These are phyloP conservation scores for Trachymyrmex cornetzi DNA, from an alignment of 1,140 invertebrate species.

Conservation along the genomic window DNA sequence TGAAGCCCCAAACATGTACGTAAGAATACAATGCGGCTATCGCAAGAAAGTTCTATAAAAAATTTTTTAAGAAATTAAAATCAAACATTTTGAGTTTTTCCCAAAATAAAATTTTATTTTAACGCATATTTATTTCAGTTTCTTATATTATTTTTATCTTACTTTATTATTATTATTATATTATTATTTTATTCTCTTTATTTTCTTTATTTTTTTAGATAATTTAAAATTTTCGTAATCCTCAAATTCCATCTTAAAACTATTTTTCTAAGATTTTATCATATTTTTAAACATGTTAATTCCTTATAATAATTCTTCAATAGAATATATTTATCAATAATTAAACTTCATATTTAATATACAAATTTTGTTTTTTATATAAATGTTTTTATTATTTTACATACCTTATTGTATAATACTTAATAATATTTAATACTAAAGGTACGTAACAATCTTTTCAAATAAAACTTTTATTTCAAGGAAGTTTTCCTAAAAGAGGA, in stretches of 20 bases:
- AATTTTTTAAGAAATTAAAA: neutral
- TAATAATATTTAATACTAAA: neutral
- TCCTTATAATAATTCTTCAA: neutral
- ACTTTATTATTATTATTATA: no score
- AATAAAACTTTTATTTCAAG: neutral
- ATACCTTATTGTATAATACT: neutral
- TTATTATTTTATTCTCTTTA: no score
- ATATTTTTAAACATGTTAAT: neutral
- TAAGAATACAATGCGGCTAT: no score
- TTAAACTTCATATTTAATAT: neutral
- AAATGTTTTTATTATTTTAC: neutral
- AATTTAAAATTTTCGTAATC: neutral
- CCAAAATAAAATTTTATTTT: slow-evolving; percentile 3
- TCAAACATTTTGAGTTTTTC: neutral
- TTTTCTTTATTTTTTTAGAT: neutral
- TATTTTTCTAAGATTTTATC: neutral
- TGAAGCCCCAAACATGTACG: no score
- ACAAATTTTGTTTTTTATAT: neutral
- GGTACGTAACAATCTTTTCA: neutral
- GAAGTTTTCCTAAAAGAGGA: neutral
- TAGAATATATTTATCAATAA: neutral
- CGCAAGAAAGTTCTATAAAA: no score
- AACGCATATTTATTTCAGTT: neutral
- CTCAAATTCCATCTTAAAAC: neutral
- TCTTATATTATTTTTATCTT: no score